Base-by-base conservation (phyloP, 2,888 invertebrate genomes). In the Ophion obscuratus region DNA sequence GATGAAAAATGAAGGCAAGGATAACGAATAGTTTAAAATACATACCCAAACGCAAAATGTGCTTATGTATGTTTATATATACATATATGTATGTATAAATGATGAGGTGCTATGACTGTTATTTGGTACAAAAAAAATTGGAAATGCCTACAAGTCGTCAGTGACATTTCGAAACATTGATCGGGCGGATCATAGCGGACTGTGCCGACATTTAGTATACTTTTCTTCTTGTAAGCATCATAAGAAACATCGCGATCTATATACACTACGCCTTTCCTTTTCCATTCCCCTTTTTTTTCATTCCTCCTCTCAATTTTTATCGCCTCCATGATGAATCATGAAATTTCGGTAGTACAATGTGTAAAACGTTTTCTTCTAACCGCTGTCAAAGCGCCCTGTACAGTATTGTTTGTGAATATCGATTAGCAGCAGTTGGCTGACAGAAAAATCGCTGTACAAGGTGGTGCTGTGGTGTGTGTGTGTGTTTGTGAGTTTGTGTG, bases 101-200 rank as follows among this genome's bases (percentile, higher is more conserved):
- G 27, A 64, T 47, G 14, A 64, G 17, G 44, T 11, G 17, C 24
- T 14, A 57, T 17, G 62, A 75, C 44, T 20, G 6, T 24, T 14
- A 57, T 57, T 17, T 20, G 57, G 59, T 61, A 62, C 62, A 36
- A 76, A 53, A 61, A 78, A 81, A 70, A 61, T 73, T 44, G 17
- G 75, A 40, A 73, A 20, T 80, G 73, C 61, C 17, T 68, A 85
- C 62, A 73, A 82, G 78, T 83, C 79, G 67, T 66, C 75, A 83
- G 79, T 75, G 79, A 83, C 68, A 61, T 77, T 62, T 61, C 83
- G 81, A 67, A 82, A 81, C 84, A 75, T 85, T 85, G 71, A 87
- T 85, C 90, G 91, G 90, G 90, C 90, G 90, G 91, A 91, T 89
- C 89, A 80, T 83, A 86, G 86, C 85, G 80, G 76, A 89, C 87